Evolutionary conservation across 2,888 invertebrate species (phyloP).

Genomic region (Horisme vitalbata): DNA sequence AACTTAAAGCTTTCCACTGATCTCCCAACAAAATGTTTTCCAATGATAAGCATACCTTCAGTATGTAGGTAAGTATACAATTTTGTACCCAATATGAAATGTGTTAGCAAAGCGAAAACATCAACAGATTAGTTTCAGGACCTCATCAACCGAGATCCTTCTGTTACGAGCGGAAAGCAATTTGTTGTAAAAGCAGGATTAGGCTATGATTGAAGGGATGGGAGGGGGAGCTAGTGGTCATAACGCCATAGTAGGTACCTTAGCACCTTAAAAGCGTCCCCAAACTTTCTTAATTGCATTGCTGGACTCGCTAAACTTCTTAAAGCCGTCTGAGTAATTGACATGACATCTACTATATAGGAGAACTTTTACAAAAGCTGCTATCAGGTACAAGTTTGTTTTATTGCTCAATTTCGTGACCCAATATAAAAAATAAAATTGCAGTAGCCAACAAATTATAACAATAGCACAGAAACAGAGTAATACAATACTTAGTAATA

Average conservation of each 20-base stretch:
- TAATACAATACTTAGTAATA: no score
- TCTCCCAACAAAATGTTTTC: no score
- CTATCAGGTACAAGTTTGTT: no score
- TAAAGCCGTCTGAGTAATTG: slow-evolving; percentile 1
- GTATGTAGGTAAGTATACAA: slow-evolving; percentile 8
- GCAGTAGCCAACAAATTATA: no score
- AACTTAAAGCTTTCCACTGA: no score
- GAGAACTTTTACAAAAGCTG: slow-evolving; percentile 2
- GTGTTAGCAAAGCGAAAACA: slow-evolving; percentile 37
- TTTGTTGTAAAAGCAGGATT: slow-evolving; percentile 42
- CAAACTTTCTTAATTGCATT: slow-evolving; percentile 22
- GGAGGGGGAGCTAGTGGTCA: slow-evolving; percentile 23
- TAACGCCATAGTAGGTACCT: slow-evolving; percentile 19
- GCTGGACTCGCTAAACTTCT: slow-evolving; percentile 13
- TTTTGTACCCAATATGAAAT: slow-evolving; percentile 43
- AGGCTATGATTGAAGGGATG: slow-evolving; percentile 39
- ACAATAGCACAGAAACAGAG: no score
- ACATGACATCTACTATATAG: slow-evolving; percentile 1
- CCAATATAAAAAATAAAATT: no score
- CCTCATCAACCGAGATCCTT: slow-evolving; percentile 40
- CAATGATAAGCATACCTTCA: slow-evolving; percentile 9
- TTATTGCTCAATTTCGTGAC: no score
- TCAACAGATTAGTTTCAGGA: slow-evolving; percentile 44
- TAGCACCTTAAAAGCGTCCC: slow-evolving; percentile 18
- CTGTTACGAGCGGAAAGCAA: slow-evolving; percentile 35